phyloP scores from a whole-genome alignment of 2,888 invertebrate genomes.

The Vesta saturnalis region DNA sequence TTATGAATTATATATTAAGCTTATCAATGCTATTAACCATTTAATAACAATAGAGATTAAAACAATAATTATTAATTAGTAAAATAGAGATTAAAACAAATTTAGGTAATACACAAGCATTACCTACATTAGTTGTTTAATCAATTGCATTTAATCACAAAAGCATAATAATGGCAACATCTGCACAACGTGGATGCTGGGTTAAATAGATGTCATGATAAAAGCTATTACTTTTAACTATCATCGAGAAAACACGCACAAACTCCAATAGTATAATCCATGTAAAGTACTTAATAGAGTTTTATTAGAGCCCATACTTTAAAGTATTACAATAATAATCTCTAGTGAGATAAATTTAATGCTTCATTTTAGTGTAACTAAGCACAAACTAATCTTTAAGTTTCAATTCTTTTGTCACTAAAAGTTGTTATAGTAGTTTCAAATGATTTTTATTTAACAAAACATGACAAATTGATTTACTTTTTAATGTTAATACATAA shows the following conservation, averaged over 20 bases:
- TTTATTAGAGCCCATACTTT: background rate
- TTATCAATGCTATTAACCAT: too few species aligned
- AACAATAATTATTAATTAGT: too few species aligned
- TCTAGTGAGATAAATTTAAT: background rate
- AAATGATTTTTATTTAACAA: too few species aligned
- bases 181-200: background rate
- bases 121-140: too few species aligned
- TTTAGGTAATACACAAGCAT: too few species aligned
- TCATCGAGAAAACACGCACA: background rate
- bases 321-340: background rate
- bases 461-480: too few species aligned
- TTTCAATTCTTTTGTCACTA: background rate
- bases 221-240: slow-evolving; percentile 1
- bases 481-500: too few species aligned
- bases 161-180: background rate
- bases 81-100: too few species aligned
- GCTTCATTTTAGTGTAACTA: background rate
- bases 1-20: too few species aligned
- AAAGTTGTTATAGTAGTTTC: background rate
- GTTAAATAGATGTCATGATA: background rate
- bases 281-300: background rate
- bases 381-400: background rate
- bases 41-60: too few species aligned
- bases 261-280: background rate
- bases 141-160: too few species aligned